phyloP scores from a whole-genome alignment of 2,888 invertebrate genomes.

The Frankliniella intonsa region DNA sequence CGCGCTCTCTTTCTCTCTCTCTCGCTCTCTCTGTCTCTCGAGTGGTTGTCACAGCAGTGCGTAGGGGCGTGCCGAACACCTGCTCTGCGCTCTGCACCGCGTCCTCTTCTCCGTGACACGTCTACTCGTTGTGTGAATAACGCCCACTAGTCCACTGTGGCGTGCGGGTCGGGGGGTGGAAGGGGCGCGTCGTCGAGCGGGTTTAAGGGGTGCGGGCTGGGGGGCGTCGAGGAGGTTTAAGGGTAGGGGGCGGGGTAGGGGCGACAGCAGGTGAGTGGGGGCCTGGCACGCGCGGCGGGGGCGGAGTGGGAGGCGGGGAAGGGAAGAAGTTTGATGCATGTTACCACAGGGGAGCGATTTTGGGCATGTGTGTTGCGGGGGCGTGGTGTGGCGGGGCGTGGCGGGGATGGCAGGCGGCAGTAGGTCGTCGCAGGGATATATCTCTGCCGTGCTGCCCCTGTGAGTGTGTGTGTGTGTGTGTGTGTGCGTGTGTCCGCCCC shows the following conservation, averaged over 20 bases:
- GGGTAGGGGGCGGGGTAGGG: no score
- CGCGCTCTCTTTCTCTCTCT: no score
- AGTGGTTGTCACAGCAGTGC: no score
- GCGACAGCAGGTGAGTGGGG: no score
- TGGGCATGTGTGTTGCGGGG: background rate
- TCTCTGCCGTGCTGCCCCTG: background rate
- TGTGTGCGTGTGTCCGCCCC: background rate
- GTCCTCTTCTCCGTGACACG: background rate
- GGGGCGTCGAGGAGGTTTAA: no score
- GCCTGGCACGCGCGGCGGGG: background rate
- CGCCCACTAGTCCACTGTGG: background rate
- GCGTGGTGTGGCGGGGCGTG: background rate
- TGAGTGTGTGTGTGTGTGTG: background rate
- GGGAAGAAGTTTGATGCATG: constrained; percentile 11
- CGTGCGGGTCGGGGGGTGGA: no score
- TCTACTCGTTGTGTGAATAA: background rate
- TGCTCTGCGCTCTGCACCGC: no score
- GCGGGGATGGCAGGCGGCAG: background rate
- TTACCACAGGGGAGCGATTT: constrained; percentile 16
- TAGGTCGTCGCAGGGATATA: background rate
- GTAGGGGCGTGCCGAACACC: no score
- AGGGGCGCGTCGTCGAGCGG: no score
- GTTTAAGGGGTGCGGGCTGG: no score
- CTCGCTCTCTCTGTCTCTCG: no score
- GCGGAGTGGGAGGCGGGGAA: background rate